Evolutionary conservation across 2,888 invertebrate genomes (phyloP).

Genomic region (Rotaria macrura): DNA sequence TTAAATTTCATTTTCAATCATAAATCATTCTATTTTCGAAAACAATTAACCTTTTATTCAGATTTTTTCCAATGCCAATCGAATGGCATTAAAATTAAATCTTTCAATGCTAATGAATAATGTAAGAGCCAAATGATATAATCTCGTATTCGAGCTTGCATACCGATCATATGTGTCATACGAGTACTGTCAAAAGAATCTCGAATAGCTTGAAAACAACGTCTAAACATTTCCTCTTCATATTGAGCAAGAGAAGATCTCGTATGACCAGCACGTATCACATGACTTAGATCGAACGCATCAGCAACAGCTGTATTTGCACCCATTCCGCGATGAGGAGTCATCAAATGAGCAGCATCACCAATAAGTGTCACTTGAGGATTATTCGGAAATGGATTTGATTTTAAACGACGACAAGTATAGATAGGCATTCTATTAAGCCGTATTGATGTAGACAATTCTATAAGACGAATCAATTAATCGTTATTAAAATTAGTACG

Average conservation of each 20-base stretch:
- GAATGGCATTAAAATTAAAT: background rate
- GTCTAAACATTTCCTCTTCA: conserved; percentile 11
- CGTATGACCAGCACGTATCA: no score
- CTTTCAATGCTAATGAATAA: background rate
- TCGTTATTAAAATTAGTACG: background rate
- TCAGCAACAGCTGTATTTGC: conserved; percentile 2
- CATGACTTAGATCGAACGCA: background rate
- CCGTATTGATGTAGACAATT: background rate
- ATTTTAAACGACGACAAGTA: background rate
- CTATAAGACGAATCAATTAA: background rate
- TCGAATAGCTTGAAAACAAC: background rate
- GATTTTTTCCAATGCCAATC: background rate
- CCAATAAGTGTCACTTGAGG: background rate
- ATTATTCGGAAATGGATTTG: background rate
- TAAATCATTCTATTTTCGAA: no score
- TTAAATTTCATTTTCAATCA: no score
- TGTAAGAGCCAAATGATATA: background rate
- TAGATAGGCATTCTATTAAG: background rate
- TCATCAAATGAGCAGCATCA: conserved; percentile 5
- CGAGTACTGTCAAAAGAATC: background rate
- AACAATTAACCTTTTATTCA: no score
- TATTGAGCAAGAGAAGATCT: background rate
- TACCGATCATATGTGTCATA: background rate
- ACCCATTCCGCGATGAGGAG: background rate
- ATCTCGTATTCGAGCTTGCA: background rate